phyloP scores from a whole-genome alignment of 2,888 invertebrate species.

The Eristalinus sepulchralis region DNA sequence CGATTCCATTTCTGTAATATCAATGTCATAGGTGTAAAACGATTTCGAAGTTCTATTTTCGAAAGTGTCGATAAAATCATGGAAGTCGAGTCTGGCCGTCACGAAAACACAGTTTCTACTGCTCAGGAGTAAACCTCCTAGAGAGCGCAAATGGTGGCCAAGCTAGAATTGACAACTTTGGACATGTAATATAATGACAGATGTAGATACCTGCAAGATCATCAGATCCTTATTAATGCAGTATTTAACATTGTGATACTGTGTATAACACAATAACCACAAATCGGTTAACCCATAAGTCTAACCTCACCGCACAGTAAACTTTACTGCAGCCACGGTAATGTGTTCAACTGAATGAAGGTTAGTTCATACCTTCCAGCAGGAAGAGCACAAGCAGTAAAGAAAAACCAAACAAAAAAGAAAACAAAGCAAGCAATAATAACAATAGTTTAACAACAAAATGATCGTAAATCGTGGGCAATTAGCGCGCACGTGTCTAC shows the following conservation, averaged over 20 bases:
- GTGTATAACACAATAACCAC: neutral
- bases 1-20: no score
- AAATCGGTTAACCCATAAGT: neutral
- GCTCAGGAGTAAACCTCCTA: no score
- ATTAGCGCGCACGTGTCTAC: constrained; percentile 61
- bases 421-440: neutral
- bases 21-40: no score
- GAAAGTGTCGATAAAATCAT: no score
- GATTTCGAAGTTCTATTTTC: no score
- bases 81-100: no score
- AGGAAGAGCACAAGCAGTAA: neutral
- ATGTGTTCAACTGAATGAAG: neutral
- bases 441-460: constrained; percentile 31
- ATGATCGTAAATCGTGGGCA: constrained; percentile 47
- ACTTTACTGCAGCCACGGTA: neutral
- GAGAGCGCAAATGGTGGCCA: no score
- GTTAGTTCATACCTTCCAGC: neutral
- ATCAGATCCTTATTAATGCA: no score
- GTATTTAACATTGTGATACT: neutral
- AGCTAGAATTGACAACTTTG: no score
- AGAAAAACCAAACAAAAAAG: neutral
- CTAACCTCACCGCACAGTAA: neutral
- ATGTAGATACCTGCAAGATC: neutral
- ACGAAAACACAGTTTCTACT: no score
- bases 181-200: no score